phyloP scores from a whole-genome alignment of 2,113 vertebrate species.

The Sterrhoptilus dennistouni region DNA sequence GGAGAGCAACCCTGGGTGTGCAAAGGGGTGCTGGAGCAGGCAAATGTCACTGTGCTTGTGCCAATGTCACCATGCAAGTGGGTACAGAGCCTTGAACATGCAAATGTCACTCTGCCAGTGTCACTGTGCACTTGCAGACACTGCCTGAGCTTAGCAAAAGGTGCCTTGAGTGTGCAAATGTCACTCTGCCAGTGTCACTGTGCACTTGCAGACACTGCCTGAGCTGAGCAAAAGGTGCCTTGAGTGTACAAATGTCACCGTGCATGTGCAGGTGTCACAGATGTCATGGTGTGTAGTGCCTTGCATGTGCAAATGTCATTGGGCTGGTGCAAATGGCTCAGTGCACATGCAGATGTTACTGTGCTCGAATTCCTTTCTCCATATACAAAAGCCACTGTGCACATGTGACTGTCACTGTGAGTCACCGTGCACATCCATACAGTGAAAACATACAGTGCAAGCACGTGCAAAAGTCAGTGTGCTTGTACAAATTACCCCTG shows the following conservation, averaged over 20 bases:
- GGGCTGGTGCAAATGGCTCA: neutral
- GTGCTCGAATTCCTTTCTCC: neutral
- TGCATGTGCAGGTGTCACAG: neutral
- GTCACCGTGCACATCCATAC: accelerated
- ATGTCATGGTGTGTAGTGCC: neutral
- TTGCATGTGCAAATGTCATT: neutral
- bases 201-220: neutral
- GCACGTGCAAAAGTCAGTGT: neutral
- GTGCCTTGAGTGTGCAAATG: too few species aligned
- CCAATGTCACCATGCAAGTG: accelerated
- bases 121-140: neutral
- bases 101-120: neutral
- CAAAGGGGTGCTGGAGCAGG: accelerated
- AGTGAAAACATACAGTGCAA: neutral
- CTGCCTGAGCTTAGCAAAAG: neutral
- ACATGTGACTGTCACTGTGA: neutral
- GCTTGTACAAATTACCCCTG: neutral
- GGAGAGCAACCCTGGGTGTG: neutral
- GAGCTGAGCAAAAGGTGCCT: neutral
- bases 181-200: neutral
- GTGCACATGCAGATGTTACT: neutral
- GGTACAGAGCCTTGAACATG: neutral
- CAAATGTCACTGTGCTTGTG: neutral
- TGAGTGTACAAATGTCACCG: neutral
- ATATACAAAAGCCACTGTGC: neutral